These are phyloP conservation scores for Mugil cephalus DNA, from an alignment of 2,113 vertebrate species.

Conservation along the genomic window DNA sequence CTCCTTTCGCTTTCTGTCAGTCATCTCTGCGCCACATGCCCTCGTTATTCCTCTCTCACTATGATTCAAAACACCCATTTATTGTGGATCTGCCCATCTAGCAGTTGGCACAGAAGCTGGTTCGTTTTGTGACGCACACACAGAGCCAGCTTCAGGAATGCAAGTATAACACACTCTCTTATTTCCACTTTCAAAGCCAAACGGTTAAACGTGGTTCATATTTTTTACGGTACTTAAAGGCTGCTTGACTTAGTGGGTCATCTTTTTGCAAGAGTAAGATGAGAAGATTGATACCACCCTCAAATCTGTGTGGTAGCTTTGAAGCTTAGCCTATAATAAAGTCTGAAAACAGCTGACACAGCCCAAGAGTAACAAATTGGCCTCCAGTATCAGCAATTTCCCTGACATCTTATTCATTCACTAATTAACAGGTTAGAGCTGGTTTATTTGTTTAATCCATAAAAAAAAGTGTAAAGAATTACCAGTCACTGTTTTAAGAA, in stretches of 20 bases:
- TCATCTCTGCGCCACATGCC: slow-evolving; percentile 47
- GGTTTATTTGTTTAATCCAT: too few relatives aligned
- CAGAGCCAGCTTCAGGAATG: background rate
- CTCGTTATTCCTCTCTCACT: slow-evolving; percentile 21
- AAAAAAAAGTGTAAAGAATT: too few relatives aligned
- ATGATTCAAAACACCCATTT: slow-evolving; percentile 13
- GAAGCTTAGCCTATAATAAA: too few relatives aligned
- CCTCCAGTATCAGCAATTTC: too few relatives aligned
- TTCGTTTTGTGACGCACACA: too few relatives aligned
- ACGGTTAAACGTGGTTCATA: slow-evolving; percentile 7
- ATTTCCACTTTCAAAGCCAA: slow-evolving; percentile 36
- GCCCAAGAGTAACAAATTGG: too few relatives aligned
- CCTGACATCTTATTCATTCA: too few relatives aligned
- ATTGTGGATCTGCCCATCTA: slow-evolving; percentile 27
- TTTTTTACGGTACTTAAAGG: slow-evolving; percentile 32
- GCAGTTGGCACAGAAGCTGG: background rate
- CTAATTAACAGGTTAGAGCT: too few relatives aligned
- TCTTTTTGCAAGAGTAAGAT: slow-evolving; percentile 5
- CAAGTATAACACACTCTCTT: background rate
- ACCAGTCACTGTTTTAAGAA: too few relatives aligned
- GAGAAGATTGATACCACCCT: background rate
- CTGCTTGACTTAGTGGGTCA: background rate
- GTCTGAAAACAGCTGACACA: too few relatives aligned
- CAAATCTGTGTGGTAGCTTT: background rate
- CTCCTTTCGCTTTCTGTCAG: slow-evolving; percentile 37